phyloP scores from a whole-genome alignment of 2,113 vertebrate genomes.

The Cheilinus undulatus region DNA sequence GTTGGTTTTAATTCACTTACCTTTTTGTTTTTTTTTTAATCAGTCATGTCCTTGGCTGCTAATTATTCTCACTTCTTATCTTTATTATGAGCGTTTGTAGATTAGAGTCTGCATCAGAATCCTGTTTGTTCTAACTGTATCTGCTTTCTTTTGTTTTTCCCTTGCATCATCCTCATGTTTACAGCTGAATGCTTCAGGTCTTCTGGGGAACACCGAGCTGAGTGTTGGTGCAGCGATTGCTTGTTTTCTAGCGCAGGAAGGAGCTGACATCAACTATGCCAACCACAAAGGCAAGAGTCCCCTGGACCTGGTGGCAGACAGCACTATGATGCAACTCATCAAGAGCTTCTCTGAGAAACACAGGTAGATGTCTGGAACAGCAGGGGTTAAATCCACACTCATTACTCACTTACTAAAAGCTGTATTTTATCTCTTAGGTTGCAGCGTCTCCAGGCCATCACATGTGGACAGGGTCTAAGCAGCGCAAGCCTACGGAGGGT shows the following conservation, averaged over 20 bases:
- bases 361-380: slow-evolving; percentile 81
- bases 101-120: not conserved
- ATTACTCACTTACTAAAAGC: not conserved
- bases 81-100: not conserved
- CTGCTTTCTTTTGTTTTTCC: not conserved
- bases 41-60: slow-evolving; percentile 10
- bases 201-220: slow-evolving; percentile 88
- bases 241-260: slow-evolving; percentile 94
- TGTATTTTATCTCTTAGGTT: slow-evolving; percentile 79
- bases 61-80: not conserved
- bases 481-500: slow-evolving; percentile 87
- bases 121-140: not conserved
- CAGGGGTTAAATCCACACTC: not conserved
- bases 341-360: slow-evolving; percentile 94
- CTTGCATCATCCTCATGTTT: not conserved
- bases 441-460: slow-evolving; percentile 84
- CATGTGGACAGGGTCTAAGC: slow-evolving; percentile 79
- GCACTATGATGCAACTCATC: slow-evolving; percentile 86
- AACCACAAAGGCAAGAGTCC: slow-evolving; percentile 96
- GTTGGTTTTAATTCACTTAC: slow-evolving; percentile 19
- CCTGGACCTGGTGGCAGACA: slow-evolving; percentile 89
- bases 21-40: slow-evolving; percentile 9
- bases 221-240: slow-evolving; percentile 90
- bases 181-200: slow-evolving; percentile 90
- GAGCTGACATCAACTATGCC: slow-evolving; percentile 92